phyloP scores from a whole-genome alignment of 2,888 invertebrate genomes.

The Caenorhabditis sinica region DNA sequence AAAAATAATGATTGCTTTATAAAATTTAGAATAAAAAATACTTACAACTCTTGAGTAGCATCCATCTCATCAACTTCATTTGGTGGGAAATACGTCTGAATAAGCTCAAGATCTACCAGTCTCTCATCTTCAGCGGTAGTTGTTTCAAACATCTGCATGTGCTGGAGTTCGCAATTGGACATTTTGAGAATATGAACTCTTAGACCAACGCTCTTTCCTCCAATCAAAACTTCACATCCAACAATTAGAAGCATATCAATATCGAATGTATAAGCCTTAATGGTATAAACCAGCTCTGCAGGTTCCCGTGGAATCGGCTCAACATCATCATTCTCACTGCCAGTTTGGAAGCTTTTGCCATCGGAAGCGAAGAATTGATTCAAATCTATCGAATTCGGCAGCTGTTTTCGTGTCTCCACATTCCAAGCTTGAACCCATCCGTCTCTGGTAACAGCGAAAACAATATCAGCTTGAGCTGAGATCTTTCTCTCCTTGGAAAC shows the following conservation, averaged over 20 bases:
- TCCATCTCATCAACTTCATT: conserved; percentile 5
- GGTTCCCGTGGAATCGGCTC: neutral
- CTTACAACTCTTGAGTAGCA: conserved; percentile 8
- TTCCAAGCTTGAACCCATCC: conserved; percentile 69
- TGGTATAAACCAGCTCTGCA: conserved; percentile 32
- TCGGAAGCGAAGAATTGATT: conserved; percentile 36
- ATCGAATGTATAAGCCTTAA: conserved; percentile 50
- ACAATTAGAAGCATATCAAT: conserved; percentile 50
- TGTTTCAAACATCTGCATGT: conserved; percentile 52
- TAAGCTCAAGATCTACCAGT: conserved; percentile 49
- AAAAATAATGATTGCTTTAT: neutral
- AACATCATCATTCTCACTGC: neutral
- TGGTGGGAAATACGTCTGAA: conserved; percentile 50
- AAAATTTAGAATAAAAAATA: neutral
- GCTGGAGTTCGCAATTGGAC: conserved; percentile 37
- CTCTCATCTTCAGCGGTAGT: conserved; percentile 32
- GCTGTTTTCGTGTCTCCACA: conserved; percentile 52
- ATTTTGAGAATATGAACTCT: conserved; percentile 58
- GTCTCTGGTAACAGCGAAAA: conserved; percentile 60
- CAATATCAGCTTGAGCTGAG: conserved; percentile 43
- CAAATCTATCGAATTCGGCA: conserved; percentile 39
- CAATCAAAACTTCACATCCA: conserved; percentile 29
- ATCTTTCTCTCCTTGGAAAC: conserved; percentile 21
- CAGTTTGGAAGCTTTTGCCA: neutral
- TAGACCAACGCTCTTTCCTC: conserved; percentile 30